Base-by-base conservation (phyloP, 2,888 invertebrate species). In the Oligia strigilis region DNA sequence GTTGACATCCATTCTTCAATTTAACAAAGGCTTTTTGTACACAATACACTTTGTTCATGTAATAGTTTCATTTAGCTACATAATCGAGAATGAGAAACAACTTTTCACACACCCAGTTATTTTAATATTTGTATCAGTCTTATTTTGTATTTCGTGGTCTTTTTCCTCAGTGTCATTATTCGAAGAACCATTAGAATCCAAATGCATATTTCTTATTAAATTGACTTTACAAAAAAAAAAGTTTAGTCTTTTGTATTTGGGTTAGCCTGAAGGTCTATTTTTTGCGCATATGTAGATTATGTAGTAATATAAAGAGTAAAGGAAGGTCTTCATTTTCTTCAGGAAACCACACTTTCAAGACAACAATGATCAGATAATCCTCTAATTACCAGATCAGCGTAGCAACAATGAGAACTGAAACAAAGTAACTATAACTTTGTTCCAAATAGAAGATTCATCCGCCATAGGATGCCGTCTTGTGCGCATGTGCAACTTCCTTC, bases 401-500 rank as follows among this genome's bases (percentile, higher is more conserved):
- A 75, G 29, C 65, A 78, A 88, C 84, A 85, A 87, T 83, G 74
- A 74, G 70, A 81, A 66, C 72, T 55, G 67, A 83, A 80, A 84
- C 83, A 82, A 80, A 76, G 78, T 71, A 81, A 78, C 36, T 75
- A 79, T 76, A 77, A 77, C 71, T 78, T 83, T 62, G 78, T 77
- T 86, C 71, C 70, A 83, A 84, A 87, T 80, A 84, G 78, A 75
- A 86, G 86, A 86, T 76, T 73, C 78, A 83, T 89, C 87, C 80
- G 85, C 76, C 81, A 79, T 86, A 78, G 76, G 81, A 84, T 81
- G 78, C 80, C 81, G 71, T 76, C 81, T 81, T 78, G 72, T 74
- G 83, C 88, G 77, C 92, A 93, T 93, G 91, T 92, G 93, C 92
- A 93, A 92, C 92, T 91, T 94, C 94, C 94, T 93, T 89, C 87